phyloP scores from a whole-genome alignment of 2,797 vertebrate species.

The Takifugu rubripes region DNA sequence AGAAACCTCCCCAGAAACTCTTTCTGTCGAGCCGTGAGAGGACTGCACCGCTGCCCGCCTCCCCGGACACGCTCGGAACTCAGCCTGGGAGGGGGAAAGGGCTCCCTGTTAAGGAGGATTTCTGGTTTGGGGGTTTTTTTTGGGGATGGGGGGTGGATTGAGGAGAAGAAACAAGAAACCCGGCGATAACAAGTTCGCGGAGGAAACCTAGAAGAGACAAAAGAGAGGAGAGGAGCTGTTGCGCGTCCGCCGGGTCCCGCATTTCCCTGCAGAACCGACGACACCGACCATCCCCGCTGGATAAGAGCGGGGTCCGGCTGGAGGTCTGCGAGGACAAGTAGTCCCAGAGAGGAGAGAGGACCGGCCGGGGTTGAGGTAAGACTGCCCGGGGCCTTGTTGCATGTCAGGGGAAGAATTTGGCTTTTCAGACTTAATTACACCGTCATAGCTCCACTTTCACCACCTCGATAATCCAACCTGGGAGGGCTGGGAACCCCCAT shows the following conservation, averaged over 20 bases:
- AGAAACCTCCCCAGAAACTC: conserved; percentile 33
- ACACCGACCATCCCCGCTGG: background rate
- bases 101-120: background rate
- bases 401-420: background rate
- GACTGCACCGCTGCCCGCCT: background rate
- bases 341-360: conserved; percentile 18
- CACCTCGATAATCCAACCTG: background rate
- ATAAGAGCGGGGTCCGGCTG: conserved; percentile 3
- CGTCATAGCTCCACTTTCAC: background rate
- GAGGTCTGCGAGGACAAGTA: background rate
- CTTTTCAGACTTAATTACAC: conserved; percentile 9
- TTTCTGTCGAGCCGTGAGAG: conserved; percentile 8
- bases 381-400: conserved; percentile 1
- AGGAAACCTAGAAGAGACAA: background rate
- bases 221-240: background rate
- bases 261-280: too few relatives aligned
- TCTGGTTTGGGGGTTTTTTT: too few relatives aligned
- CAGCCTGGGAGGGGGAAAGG: background rate
- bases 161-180: too few relatives aligned
- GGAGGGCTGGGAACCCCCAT: background rate
- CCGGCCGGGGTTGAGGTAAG: conserved; percentile 42
- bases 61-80: background rate
- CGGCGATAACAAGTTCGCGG: background rate
- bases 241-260: too few relatives aligned
- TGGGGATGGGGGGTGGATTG: too few relatives aligned